phyloP scores from a whole-genome alignment of 1,140 invertebrate species.

The Platyscapa corneri region DNA sequence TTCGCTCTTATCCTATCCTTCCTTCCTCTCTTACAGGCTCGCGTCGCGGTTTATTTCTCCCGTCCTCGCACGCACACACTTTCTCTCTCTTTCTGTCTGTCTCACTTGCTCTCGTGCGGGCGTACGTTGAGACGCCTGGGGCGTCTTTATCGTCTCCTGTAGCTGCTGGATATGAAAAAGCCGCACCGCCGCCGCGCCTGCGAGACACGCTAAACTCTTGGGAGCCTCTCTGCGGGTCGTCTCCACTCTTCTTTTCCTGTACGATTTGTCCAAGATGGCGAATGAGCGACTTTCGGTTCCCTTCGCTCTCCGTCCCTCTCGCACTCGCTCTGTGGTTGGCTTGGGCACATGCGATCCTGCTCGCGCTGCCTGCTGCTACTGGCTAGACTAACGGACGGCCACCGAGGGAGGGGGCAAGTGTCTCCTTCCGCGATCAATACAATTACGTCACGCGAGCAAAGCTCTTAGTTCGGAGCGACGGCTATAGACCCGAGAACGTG shows the following conservation, averaged over 20 bases:
- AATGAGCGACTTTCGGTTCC: slow-evolving; percentile 62
- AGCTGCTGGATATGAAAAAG: slow-evolving; percentile 11
- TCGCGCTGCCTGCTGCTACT: not conserved
- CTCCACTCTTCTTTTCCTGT: slow-evolving; percentile 36
- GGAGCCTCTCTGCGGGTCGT: slow-evolving; percentile 23
- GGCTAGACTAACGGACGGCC: slow-evolving; percentile 4
- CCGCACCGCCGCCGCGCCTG: slow-evolving; percentile 63
- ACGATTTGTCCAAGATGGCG: slow-evolving; percentile 76
- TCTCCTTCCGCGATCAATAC: slow-evolving; percentile 76
- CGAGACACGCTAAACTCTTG: slow-evolving; percentile 62
- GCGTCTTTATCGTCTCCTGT: not conserved
- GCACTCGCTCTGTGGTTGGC: slow-evolving; percentile 48
- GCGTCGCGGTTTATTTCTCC: not conserved
- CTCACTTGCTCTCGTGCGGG: not conserved
- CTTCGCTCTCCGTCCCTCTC: slow-evolving; percentile 59
- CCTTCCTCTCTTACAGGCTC: not conserved
- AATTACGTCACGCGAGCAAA: slow-evolving; percentile 76
- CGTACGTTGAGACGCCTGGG: not conserved
- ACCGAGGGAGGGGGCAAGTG: not conserved
- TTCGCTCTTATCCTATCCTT: not conserved
- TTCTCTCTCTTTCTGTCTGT: no score
- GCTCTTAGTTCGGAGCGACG: slow-evolving; percentile 52
- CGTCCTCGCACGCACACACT: not conserved
- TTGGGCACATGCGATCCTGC: not conserved
- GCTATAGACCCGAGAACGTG: not conserved